These are phyloP conservation scores for Pelvicachromis taeniatus DNA, from an alignment of 2,113 vertebrate genomes.

Conservation along the genomic window DNA sequence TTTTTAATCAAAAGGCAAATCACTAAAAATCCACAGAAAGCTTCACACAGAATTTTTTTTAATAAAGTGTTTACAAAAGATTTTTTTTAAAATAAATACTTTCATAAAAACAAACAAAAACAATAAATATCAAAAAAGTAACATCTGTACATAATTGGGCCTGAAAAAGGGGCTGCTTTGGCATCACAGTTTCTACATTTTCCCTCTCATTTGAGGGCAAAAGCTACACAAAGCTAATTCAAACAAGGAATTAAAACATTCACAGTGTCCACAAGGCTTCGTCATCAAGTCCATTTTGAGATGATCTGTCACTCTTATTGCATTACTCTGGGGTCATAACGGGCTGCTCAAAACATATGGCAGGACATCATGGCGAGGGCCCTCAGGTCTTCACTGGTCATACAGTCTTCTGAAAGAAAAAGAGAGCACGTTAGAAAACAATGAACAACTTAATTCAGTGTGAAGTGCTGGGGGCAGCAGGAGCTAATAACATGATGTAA, in stretches of 20 bases:
- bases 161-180: background rate
- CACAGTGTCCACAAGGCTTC: background rate
- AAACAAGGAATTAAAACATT: background rate
- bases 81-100: slow-evolving; percentile 54
- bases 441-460: background rate
- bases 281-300: background rate
- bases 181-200: background rate
- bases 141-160: background rate
- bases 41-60: background rate
- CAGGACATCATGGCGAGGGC: slow-evolving; percentile 67
- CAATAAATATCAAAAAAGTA: slow-evolving; percentile 22
- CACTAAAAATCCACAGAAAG: background rate
- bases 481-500: background rate
- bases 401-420: slow-evolving; percentile 26
- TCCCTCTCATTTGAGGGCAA: background rate
- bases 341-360: slow-evolving; percentile 52
- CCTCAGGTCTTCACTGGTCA: slow-evolving; percentile 55
- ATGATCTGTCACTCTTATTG: background rate
- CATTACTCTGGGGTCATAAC: background rate
- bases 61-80: no score
- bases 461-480: background rate
- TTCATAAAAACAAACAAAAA: background rate
- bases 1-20: background rate
- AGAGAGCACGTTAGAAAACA: background rate
- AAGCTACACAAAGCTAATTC: background rate